Evolutionary conservation across 2,888 invertebrate species (phyloP), one percentile per base, ranked within the genome.

Genomic region (Boloria euphrosyne): DNA sequence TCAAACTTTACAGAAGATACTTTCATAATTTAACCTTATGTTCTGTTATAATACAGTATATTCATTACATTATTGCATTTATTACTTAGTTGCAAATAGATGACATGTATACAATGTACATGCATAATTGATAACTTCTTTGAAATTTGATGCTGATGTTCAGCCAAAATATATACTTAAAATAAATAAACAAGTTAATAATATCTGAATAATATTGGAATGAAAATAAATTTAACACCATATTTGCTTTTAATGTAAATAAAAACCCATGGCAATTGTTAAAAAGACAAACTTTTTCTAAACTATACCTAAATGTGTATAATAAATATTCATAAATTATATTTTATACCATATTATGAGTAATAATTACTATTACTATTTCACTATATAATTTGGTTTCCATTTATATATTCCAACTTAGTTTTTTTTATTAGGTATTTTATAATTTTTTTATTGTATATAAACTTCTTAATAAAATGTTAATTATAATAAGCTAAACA

Each of bases 181-280:
- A 7, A 50, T 63, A 51, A 7, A 50, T 63, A 63, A 51, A 57
- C 49, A 64, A 52, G 27, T 55, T 58, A 64, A 64, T 58, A 58
- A 64, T 64, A 64, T 58, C 64, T 46, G 0, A 0, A 27, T 27
- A 13, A 49, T 6, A 50, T 43, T 22, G 6, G 4, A 43, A 43
- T 22, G 3, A 10, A 57, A 17, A 14, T 43, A 43, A 5, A 18
- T 14, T 44, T 13, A 60, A 6, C 18, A 51, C 17, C 49, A 59
- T 38, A 27, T 59, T 38, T 13, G 17, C 4, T 4, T 16, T 50
- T 65, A 13, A 10, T 46, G 52, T 51, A 16, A 5, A 16, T 6
- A 57, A 49, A 55, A 65, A 38, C 10, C 31, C 3, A 7, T 38
- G 7, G 31, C 31, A 10, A 38, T 38, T 31, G 5, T 31, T 31